Evolutionary conservation across 1,140 invertebrate genomes (phyloP).

Genomic region (Idris sp.): DNA sequence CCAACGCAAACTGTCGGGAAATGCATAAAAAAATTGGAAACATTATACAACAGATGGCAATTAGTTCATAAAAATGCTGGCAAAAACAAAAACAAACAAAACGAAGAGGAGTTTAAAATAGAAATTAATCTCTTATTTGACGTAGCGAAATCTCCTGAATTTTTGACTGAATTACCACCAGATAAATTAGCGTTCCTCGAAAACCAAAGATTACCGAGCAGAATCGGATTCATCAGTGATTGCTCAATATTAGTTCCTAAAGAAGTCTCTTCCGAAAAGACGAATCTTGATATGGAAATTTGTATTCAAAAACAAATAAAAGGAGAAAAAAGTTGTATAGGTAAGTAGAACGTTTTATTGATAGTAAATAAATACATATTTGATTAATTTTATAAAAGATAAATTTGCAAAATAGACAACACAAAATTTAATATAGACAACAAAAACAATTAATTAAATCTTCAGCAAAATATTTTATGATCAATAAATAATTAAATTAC

Average conservation of each 20-base stretch:
- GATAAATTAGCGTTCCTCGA: conserved; percentile 20
- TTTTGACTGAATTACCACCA: conserved; percentile 8
- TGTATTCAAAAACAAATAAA: not conserved
- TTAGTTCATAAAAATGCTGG: conserved; percentile 26
- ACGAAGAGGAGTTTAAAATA: conserved; percentile 25
- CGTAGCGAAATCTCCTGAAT: conserved; percentile 22
- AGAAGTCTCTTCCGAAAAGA: too few species aligned
- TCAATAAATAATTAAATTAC: too few species aligned
- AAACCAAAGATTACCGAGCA: conserved; percentile 27
- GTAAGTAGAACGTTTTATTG: too few species aligned
- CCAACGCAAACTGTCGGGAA: conserved; percentile 20
- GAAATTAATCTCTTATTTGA: conserved; percentile 31
- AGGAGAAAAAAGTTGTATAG: not conserved
- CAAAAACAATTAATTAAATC: too few species aligned
- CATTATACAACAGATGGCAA: conserved; percentile 16
- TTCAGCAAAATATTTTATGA: too few species aligned
- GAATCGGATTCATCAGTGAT: too few species aligned
- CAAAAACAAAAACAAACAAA: conserved; percentile 12
- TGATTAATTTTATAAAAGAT: too few species aligned
- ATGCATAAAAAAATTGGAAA: conserved; percentile 34
- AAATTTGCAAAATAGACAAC: too few species aligned
- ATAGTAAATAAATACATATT: too few species aligned
- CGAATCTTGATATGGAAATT: too few species aligned
- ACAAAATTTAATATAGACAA: too few species aligned
- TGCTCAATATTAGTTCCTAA: too few species aligned